A percentile compares a stretch with the other conserved stretches of the same genome.
Conservation (phyloP, 2,888 invertebrate genomes). For the Orthosia cruda region DNA sequence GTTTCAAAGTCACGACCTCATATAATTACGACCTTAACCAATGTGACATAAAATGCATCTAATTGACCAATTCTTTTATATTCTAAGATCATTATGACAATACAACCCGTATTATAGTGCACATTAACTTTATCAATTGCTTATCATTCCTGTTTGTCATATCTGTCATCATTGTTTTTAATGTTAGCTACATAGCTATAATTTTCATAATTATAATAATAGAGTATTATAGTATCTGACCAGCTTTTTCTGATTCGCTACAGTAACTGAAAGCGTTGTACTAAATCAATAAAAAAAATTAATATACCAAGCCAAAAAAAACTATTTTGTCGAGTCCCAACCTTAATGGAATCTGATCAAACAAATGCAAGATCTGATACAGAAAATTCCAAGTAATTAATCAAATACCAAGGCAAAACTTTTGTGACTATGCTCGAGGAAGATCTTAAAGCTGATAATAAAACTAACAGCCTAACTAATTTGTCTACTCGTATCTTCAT, state of each 20-base stretch:
- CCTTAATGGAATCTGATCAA: not conserved
- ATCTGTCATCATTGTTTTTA: conserved; percentile 9
- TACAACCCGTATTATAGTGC: conserved; percentile 11
- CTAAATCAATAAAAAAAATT: not conserved
- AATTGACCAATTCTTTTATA: conserved; percentile 45
- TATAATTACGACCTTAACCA: conserved; percentile 16
- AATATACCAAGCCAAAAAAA: not conserved
- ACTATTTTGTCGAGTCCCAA: not conserved
- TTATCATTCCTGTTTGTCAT: conserved; percentile 17
- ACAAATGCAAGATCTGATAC: not conserved
- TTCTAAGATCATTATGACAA: conserved; percentile 17
- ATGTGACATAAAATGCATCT: conserved; percentile 4
- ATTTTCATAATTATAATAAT: not conserved
- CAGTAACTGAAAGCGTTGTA: not conserved
- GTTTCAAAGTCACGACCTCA: no score
- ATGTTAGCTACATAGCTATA: not conserved
- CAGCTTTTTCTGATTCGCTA: no score
- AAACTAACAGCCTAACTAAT: no score
- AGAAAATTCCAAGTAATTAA: not conserved
- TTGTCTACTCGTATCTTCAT: not conserved
- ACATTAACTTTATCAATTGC: conserved; percentile 18
- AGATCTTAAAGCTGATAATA: no score
- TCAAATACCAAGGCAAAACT: no score
- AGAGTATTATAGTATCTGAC: not conserved
- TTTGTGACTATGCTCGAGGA: no score